A percentile compares a stretch with the other conserved stretches of the same genome.
Evolutionary conservation across 2,797 vertebrate genomes (phyloP).

Genomic region (Alosa sapidissima): DNA sequence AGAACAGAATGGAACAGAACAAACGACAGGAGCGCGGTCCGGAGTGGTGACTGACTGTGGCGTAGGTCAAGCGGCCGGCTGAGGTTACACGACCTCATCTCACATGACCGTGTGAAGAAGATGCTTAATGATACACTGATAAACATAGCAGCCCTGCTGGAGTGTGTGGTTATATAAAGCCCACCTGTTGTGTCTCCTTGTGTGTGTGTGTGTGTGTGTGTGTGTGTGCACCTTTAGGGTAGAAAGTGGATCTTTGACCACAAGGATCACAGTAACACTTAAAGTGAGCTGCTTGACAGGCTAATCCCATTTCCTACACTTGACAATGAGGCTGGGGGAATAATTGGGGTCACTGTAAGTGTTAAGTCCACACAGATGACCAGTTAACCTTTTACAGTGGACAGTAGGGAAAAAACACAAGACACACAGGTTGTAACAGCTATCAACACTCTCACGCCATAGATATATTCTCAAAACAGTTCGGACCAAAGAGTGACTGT

Average conservation of each 20-base stretch:
- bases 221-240: slow-evolving; percentile 50
- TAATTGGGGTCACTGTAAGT: neutral
- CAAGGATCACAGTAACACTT: slow-evolving; percentile 21
- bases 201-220: slow-evolving; percentile 39
- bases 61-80: neutral
- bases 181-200: neutral
- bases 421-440: neutral
- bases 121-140: neutral
- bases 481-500: neutral
- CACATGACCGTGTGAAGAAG: neutral
- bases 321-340: neutral
- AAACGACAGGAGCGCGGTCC: neutral
- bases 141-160: neutral
- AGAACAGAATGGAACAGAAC: neutral
- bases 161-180: neutral
- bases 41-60: neutral
- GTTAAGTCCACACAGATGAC: neutral
- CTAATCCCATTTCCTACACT: neutral
- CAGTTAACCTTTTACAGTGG: slow-evolving; percentile 10
- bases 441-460: neutral
- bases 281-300: neutral
- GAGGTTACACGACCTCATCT: neutral
- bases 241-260: neutral
- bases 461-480: neutral
- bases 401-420: neutral